phyloP scores from a whole-genome alignment of 2,113 vertebrate genomes.

The Callionymus lyra region DNA sequence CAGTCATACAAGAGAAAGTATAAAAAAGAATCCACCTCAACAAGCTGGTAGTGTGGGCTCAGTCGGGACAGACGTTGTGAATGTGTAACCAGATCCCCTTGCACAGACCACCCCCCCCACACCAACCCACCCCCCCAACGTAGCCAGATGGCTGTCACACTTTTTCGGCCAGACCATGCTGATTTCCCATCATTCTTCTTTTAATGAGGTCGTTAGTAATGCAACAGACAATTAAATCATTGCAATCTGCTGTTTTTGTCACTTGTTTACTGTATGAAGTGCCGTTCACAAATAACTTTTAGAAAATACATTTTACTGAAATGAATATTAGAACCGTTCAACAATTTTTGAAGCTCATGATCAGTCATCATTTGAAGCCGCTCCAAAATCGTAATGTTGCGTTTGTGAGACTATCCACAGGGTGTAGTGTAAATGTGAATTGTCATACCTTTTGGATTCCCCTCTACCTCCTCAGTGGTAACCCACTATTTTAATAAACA shows the following conservation, averaged over 20 bases:
- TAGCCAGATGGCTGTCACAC: conserved; percentile 69
- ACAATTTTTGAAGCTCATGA: no score
- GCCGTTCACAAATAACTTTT: conserved; percentile 7
- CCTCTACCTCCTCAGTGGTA: no score
- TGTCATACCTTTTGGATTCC: no score
- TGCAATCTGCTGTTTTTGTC: conserved; percentile 52
- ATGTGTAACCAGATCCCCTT: conserved; percentile 22
- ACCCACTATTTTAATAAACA: no score
- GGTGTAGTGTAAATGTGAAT: no score
- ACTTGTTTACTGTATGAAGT: conserved; percentile 29
- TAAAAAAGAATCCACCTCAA: no score
- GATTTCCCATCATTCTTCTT: conserved; percentile 64
- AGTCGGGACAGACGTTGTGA: conserved; percentile 22
- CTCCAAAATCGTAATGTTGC: no score
- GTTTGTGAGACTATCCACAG: no score
- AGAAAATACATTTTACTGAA: no score
- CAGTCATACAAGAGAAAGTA: no score
- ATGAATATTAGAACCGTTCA: no score
- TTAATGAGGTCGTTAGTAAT: conserved; percentile 70
- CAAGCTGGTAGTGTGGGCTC: conserved; percentile 25
- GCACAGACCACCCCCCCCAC: not conserved
- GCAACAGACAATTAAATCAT: conserved; percentile 64
- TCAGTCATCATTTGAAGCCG: no score
- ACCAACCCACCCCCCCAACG: conserved; percentile 26
- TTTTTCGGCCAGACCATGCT: conserved; percentile 54